phyloP scores from a whole-genome alignment of 2,113 vertebrate species.

The Melanotaenia duboulayi region DNA sequence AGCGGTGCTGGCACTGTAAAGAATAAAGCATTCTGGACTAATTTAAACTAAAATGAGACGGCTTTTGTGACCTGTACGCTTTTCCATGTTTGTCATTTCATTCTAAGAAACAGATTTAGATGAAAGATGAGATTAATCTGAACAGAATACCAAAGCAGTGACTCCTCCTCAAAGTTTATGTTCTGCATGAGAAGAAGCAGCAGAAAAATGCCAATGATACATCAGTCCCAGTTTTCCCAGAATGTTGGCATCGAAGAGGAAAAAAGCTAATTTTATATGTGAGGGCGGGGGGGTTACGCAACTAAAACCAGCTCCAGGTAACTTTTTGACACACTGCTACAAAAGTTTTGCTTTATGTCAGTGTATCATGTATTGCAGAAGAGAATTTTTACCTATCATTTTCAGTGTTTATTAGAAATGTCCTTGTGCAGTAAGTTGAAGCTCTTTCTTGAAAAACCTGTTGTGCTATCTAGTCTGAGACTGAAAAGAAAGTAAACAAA shows the following conservation, averaged over 20 bases:
- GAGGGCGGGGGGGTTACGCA: no score
- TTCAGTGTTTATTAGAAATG: not conserved
- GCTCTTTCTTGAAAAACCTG: constrained; percentile 62
- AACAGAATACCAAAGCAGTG: not conserved
- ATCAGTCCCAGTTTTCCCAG: not conserved
- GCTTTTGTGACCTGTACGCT: no score
- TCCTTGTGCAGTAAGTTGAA: accelerated
- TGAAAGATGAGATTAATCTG: not conserved
- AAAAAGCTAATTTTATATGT: not conserved
- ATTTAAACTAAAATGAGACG: no score
- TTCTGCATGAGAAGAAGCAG: not conserved
- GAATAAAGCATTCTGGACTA: no score
- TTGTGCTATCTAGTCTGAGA: constrained; percentile 28
- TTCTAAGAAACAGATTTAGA: not conserved
- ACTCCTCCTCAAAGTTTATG: not conserved
- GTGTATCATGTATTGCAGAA: not conserved
- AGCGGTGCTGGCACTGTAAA: no score
- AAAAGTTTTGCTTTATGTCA: not conserved
- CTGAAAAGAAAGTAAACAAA: constrained; percentile 9
- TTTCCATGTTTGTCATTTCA: not conserved
- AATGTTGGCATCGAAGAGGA: no score
- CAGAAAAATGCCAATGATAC: not conserved
- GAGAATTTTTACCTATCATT: not conserved
- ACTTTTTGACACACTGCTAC: not conserved
- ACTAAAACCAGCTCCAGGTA: not conserved